Conservation (phyloP, 2,113 vertebrate species). For the Misgurnus mizolepis region DNA sequence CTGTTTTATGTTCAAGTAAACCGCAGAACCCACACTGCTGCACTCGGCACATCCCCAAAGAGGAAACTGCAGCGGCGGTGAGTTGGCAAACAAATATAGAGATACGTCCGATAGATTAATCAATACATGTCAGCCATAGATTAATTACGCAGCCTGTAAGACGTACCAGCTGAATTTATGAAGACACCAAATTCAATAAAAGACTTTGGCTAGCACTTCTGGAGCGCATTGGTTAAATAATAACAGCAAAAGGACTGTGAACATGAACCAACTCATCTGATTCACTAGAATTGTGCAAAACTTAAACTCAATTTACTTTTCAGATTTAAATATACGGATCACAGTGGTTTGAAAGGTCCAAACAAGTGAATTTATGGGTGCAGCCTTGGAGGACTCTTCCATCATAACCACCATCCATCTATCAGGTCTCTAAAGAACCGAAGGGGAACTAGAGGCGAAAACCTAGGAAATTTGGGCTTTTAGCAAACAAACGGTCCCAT, state of each 20-base stretch:
- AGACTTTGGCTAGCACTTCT: slow-evolving; percentile 33
- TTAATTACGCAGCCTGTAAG: slow-evolving; percentile 64
- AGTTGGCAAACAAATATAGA: slow-evolving; percentile 47
- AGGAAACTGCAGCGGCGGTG: slow-evolving; percentile 54
- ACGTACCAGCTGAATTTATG: slow-evolving; percentile 59
- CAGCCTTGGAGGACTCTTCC: slow-evolving; percentile 27
- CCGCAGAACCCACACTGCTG: slow-evolving; percentile 62
- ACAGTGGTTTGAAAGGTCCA: slow-evolving; percentile 10
- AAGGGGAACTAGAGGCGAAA: neutral
- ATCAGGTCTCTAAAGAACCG: neutral
- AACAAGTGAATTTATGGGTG: slow-evolving; percentile 32
- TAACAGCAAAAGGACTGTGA: slow-evolving; percentile 24
- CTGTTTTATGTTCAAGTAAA: slow-evolving; percentile 55
- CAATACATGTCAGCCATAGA: slow-evolving; percentile 69
- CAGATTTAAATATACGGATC: neutral
- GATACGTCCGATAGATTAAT: slow-evolving; percentile 72
- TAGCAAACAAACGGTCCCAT: neutral
- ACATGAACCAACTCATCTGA: slow-evolving; percentile 6
- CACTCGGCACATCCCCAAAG: slow-evolving; percentile 45
- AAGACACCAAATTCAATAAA: slow-evolving; percentile 48
- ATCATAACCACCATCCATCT: slow-evolving; percentile 16
- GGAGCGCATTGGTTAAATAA: slow-evolving; percentile 24
- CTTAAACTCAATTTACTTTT: neutral
- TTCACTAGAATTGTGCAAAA: neutral
- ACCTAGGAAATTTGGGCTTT: neutral